These are phyloP conservation scores for Leptinotarsa undecemlineata DNA, from an alignment of 1,140 invertebrate genomes.

Conservation along the genomic window DNA sequence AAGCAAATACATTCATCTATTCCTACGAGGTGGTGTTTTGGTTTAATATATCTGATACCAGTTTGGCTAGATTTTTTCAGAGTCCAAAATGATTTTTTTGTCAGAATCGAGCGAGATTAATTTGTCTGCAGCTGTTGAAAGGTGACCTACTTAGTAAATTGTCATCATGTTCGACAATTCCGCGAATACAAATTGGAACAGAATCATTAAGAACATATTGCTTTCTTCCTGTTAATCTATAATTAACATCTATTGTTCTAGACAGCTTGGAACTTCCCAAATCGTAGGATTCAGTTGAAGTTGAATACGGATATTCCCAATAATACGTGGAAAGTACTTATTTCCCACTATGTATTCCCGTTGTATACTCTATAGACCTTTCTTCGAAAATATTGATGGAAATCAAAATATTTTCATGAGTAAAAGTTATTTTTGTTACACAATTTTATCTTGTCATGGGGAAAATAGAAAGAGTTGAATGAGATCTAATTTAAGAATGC, in stretches of 20 bases:
- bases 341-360: too few relatives aligned
- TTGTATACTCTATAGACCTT: too few relatives aligned
- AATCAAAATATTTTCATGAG: too few relatives aligned
- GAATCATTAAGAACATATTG: neutral
- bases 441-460: too few relatives aligned
- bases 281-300: too few relatives aligned
- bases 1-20: neutral
- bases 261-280: neutral
- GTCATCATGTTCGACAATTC: neutral
- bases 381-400: too few relatives aligned
- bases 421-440: too few relatives aligned
- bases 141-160: neutral
- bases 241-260: neutral
- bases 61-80: neutral
- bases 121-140: neutral
- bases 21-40: neutral
- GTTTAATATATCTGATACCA: neutral
- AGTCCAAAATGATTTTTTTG: neutral
- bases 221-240: neutral
- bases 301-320: too few relatives aligned
- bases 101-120: neutral
- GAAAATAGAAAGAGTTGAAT: too few relatives aligned
- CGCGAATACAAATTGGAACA: neutral
- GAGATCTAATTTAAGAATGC: too few relatives aligned
- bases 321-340: too few relatives aligned